Evolutionary conservation across 2,888 invertebrate species (phyloP), one percentile per base, ranked within the genome.

Genomic region (Heteromurus nitidus): DNA sequence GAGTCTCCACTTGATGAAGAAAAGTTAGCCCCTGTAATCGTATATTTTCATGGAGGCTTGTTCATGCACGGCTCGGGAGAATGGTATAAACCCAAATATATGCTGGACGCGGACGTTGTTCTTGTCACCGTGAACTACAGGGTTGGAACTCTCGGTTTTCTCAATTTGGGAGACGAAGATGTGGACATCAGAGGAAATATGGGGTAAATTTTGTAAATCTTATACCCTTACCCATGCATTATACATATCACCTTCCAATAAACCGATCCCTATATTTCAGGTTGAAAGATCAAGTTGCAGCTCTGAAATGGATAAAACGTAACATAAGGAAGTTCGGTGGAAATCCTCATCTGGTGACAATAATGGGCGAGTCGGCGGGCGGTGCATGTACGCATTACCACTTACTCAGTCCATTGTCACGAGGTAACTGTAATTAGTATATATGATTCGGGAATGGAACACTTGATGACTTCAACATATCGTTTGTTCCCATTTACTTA

Each of bases 31-130:
- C 42, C 68, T 1, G 84, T 84, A 2, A 73, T 85, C 0, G 82
- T 84, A 2, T 84, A 84, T 36, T 72, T 85, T 42, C 83, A 84
- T 28, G 86, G 86, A 68, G 86, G 86, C 3, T 50, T 84, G 20
- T 86, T 82, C 58, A 86, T 86, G 86, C 83, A 83, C 26, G 83
- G 83, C 3, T 62, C 64, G 28, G 64, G 69, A 16, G 30, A 73
- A 58, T 79, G 47, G 28, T 84, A 84, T 58, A 79, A 72, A 20
- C 75, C 79, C 0, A 79, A 55, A 64, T 84, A 82, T 47, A 47
- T 84, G n/a, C 47, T 84, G 50, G 82, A 82, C 18, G 65, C 73
- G 44, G 81, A 84, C 65, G 70, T 81, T 28, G 81, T 84, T 0
- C 65, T 81, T 9, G 70, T 84, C 22, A 75, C 76, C 7, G 26